A percentile compares a stretch with the other conserved stretches of the same genome.
phyloP scores from a whole-genome alignment of 2,797 vertebrate species.

The Pangasius macronema region DNA sequence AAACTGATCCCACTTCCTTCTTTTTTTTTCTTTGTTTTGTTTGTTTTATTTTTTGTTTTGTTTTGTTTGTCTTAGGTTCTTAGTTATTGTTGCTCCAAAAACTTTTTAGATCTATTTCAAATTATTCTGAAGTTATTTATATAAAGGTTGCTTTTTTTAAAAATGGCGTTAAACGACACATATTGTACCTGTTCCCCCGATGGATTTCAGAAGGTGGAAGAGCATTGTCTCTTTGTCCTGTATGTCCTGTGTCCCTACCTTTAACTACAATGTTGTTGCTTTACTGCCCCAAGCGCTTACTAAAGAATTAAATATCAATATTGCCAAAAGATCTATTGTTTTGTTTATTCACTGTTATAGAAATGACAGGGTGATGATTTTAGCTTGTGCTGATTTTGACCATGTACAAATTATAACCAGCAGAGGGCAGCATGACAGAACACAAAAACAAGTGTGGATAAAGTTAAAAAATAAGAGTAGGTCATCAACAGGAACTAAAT shows the following conservation, averaged over 20 bases:
- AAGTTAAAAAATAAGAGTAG: background rate
- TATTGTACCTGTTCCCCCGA: slow-evolving; percentile 68
- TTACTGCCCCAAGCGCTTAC: slow-evolving; percentile 53
- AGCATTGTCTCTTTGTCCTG: slow-evolving; percentile 33
- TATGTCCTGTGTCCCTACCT: slow-evolving; percentile 31
- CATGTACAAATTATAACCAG: background rate
- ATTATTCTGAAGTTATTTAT: slow-evolving; percentile 45
- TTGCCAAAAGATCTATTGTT: slow-evolving; percentile 47
- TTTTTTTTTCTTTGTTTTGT: slow-evolving; percentile 23
- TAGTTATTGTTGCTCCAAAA: background rate
- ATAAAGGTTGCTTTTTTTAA: slow-evolving; percentile 50
- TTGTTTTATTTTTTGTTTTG: slow-evolving; percentile 7
- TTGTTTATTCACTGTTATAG: background rate
- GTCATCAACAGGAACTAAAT: background rate
- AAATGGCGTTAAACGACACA: slow-evolving; percentile 70
- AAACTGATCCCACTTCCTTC: slow-evolving; percentile 50
- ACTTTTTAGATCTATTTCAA: slow-evolving; percentile 43
- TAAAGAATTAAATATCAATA: slow-evolving; percentile 53
- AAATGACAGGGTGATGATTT: background rate
- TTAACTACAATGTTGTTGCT: slow-evolving; percentile 50
- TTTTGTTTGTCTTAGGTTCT: slow-evolving; percentile 9
- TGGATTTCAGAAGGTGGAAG: slow-evolving; percentile 58
- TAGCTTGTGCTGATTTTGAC: too few relatives aligned
- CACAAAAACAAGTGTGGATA: background rate
- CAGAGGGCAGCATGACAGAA: background rate